Base-by-base conservation (phyloP, 2,797 vertebrate genomes). In the Amazona ochrocephala region DNA sequence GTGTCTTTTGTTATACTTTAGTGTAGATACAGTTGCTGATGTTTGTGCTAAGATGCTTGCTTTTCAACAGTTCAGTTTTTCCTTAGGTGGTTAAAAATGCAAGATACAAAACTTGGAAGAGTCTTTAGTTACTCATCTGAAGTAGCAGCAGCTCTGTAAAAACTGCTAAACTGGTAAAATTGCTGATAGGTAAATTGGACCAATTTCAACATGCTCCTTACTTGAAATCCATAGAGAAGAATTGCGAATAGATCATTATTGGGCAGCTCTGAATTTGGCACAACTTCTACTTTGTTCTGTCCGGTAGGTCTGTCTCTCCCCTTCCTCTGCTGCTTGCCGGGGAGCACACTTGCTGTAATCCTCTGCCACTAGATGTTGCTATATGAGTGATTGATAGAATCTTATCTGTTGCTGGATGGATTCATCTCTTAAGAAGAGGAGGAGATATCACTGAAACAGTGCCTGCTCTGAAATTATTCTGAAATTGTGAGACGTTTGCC, bases 291-390 rank as follows among this genome's bases (percentile, higher is more conserved):
- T 85, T 53, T 30, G 19, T 47, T 87, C n/a, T 23, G 30, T 22
- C 73, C 77, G 32, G 11, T 39, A 88, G 42, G 47, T 34, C 48
- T 50, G 13, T 72, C 29, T 41, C 39, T 70, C 58, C 21, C 39
- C 17, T 50, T 44, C 44, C 53, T 53, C 8, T 56, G 1, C 48
- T 77, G 84, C 67, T 50, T 71, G 72, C 21, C 6, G 3, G 34
- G 15, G 58, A 61, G 48, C 18, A 3, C 23, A 16, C 20, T 34
- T 45, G 45, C 62, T 92, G 75, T 72, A 44, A 77, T 80, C 56
- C 50, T 92, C 61, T 79, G 14, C 96, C 91, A 51, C 93, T 95
- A 95, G 95, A 90, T 95, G 94, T 41, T 97, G 93, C 92, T 97
- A 0, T 95, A 16, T 48, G 95, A 94, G 91, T 94, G 90, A 96